Evolutionary conservation across 2,888 invertebrate genomes (phyloP), one percentile per base, ranked within the genome.

Genomic region (Patella ulyssiponensis): DNA sequence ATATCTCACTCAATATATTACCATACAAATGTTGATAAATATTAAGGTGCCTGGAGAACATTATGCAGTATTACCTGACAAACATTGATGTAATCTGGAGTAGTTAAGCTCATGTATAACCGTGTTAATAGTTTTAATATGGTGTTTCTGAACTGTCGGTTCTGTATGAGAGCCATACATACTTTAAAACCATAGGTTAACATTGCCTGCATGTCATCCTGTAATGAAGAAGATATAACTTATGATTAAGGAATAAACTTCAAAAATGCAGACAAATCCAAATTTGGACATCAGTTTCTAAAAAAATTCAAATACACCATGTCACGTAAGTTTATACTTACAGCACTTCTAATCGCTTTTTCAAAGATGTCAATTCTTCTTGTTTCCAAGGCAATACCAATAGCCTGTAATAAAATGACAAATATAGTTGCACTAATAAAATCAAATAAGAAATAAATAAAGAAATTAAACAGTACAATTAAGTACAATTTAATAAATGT

Each of bases 61-160:
- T 44, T 44, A 44, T 44, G 44, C 44, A 15, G 20, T n/a, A 9
- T 70, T 81, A 92, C 92, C 90, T 92, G 93, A 88, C 98, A 98
- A 96, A 99, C 98, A 92, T 97, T 98, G 23, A 99, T 98, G 92
- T 98, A 99, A 92, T 99, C 99, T 0, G 99, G 98, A 52, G 96
- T 95, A 44, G 95, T 94, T 64, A 98, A 93, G 77, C 96, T 96
- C 84, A 96, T 94, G 92, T 99, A 99, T 1, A 99, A 93, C 76
- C 95, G 95, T 9, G 99, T 98, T 77, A 99, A 93, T 23, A 96
- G 95, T 44, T 96, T 94, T 64, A 99, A 93, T 12, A 99, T 97
- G 81, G 95, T 95, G 91, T 97, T 96, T 17, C 99, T 95, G 92
- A 98, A 99, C 44, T 96, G 96, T 76, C 97, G 94, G 92, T 98